Evolutionary conservation across 30 jellyfish, hydroid and myxozoan genomes (phyloP), one percentile per base, ranked within the genome.

Genomic region (Hydractinia echinata): DNA sequence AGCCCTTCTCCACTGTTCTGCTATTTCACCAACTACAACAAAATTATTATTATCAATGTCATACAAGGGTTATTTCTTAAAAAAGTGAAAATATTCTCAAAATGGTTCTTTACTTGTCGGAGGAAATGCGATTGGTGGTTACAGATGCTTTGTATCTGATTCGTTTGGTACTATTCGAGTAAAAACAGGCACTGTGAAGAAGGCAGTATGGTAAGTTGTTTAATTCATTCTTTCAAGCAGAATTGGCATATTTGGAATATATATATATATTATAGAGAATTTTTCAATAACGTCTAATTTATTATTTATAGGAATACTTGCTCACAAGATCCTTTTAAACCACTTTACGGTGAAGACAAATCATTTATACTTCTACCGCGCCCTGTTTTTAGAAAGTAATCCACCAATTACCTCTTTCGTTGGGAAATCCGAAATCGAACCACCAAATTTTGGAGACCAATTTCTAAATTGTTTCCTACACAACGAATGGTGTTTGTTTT

Each of bases 91-190:
- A 51, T 64, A 64, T 51, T 13, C 39, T 64, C 18, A 64, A 13
- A 64, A 64, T 64, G 74, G 74, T 13, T 64, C 74, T n/a, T 64
- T 64, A 13, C 51, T 64, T 4, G 74, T 64, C 19, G 39, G 51
- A 6, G 18, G 74, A n/a, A 13, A 64, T 64, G 16, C 19, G 74
- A n/a, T 64, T 44, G 74, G 74, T n/a, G 0, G 19, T n/a, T 64
- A 64, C 16, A 64, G 39, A 64, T 64, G 74, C 39, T 51, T 64
- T 64, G 74, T 13, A 64, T 64, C 74, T 8, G 39, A 64, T 64
- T 7, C 16, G 2, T 13, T n/a, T 64, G 74, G 74, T 13, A n/a
- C 18, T 64, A 64, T 64, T 64, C 19, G 19, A 44, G 4, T 4
- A 1, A 64, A 64, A 64, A 51, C 10, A 64, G 4, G 51, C 19